Conservation (phyloP, 2,888 invertebrate species). For the Clivina fossor region DNA sequence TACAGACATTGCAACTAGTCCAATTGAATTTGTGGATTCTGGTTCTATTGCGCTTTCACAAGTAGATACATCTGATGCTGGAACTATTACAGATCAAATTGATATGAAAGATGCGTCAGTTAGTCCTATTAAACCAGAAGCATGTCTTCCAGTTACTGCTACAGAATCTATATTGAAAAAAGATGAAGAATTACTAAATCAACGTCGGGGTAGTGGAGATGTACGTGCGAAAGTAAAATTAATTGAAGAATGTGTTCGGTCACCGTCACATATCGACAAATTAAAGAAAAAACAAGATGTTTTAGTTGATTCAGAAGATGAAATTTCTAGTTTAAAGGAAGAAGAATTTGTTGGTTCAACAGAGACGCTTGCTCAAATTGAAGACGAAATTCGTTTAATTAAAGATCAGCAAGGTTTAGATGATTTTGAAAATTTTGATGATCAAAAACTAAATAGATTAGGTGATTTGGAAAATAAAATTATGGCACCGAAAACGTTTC, state of each 20-base stretch:
- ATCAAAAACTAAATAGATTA: conserved; percentile 38
- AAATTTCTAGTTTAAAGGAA: conserved; percentile 53
- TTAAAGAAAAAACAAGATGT: conserved; percentile 47
- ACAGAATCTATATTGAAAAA: conserved; percentile 42
- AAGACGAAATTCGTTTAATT: conserved; percentile 43
- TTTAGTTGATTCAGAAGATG: conserved; percentile 51
- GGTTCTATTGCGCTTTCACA: conserved; percentile 51
- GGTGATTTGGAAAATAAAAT: conserved; percentile 40
- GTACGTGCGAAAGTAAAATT: conserved; percentile 60
- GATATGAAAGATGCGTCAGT: conserved; percentile 58
- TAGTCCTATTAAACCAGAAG: conserved; percentile 55
- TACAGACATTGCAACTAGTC: conserved; percentile 56
- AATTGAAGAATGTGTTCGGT: conserved; percentile 56
- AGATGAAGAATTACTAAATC: conserved; percentile 51
- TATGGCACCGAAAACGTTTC: conserved; percentile 37
- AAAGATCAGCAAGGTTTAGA: conserved; percentile 38
- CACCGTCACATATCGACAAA: conserved; percentile 49
- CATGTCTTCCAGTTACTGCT: conserved; percentile 42
- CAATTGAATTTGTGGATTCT: conserved; percentile 55
- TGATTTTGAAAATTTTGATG: conserved; percentile 37
- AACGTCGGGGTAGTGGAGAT: conserved; percentile 55
- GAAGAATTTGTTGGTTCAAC: conserved; percentile 51
- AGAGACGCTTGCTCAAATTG: conserved; percentile 51
- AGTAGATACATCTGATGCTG: conserved; percentile 57
- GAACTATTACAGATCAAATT: conserved; percentile 56